Conservation (phyloP, 2,797 vertebrate genomes). For the Mareca penelope region DNA sequence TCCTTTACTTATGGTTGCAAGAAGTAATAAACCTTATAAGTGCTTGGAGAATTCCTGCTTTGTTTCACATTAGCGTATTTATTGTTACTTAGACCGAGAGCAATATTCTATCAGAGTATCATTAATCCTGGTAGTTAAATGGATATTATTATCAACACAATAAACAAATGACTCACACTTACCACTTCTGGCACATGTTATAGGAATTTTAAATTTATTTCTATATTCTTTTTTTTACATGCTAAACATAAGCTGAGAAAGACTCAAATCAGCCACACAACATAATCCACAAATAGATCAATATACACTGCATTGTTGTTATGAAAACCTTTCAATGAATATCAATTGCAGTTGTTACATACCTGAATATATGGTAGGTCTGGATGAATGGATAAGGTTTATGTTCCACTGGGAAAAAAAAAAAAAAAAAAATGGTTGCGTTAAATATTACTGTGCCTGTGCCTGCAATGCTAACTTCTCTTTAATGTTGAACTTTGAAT, state of each 20-base stretch:
- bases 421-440: background rate
- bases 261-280: background rate
- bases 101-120: background rate
- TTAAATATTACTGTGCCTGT: conserved; percentile 4
- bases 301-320: background rate
- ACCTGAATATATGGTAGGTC: conserved; percentile 65
- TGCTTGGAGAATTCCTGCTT: background rate
- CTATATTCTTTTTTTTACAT: background rate
- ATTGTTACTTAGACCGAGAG: background rate
- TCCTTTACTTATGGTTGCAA: background rate
- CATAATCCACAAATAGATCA: background rate
- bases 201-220: background rate
- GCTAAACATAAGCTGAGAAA: background rate
- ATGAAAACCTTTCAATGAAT: background rate
- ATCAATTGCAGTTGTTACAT: conserved; percentile 21
- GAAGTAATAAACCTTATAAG: background rate
- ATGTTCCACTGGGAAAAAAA: background rate
- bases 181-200: background rate
- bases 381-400: background rate
- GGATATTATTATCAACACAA: background rate
- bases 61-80: background rate
- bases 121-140: background rate
- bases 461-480: conserved; percentile 20
- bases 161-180: background rate
- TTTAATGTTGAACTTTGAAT: conserved; percentile 71